Conservation (phyloP, 2,797 vertebrate species). For the Myotis vivesi region DNA sequence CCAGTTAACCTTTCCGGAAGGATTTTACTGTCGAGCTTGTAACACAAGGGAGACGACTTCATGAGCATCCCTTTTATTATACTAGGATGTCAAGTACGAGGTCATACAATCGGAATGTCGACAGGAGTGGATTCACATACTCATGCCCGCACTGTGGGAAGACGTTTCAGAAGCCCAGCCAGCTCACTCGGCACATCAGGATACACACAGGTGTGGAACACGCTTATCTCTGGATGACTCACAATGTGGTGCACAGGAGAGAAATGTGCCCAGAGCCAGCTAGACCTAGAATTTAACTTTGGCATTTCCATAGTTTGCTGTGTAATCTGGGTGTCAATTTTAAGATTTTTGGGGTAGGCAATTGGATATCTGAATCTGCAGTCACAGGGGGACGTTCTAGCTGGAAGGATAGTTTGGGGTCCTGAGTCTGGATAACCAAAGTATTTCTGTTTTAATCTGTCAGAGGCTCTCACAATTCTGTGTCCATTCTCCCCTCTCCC, state of each 20-base stretch:
- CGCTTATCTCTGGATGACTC: neutral
- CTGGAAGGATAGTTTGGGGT: neutral
- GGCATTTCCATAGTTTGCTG: neutral
- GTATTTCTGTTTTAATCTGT: fast-evolving
- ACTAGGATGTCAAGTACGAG: constrained; percentile 90
- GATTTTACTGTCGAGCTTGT: neutral
- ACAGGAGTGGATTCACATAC: constrained; percentile 96
- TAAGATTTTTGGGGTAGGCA: neutral
- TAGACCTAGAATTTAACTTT: fast-evolving
- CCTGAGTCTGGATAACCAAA: neutral
- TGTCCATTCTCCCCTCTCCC: neutral
- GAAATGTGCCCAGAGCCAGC: neutral
- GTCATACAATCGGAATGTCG: constrained; percentile 97
- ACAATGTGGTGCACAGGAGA: neutral
- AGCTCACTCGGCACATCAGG: constrained; percentile 94
- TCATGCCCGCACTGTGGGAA: constrained; percentile 97
- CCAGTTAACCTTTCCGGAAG: neutral
- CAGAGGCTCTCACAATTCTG: neutral
- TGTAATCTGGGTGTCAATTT: neutral
- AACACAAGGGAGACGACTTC: neutral
- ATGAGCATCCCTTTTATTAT: neutral
- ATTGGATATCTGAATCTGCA: neutral
- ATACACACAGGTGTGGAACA: constrained; percentile 94
- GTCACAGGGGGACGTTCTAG: neutral
- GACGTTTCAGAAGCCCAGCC: constrained; percentile 98